Percentiles rank a stretch among this genome's conserved stretches.
Evolutionary conservation across 2,113 vertebrate species (phyloP).

Genomic region (Myxocyprinus asiaticus): DNA sequence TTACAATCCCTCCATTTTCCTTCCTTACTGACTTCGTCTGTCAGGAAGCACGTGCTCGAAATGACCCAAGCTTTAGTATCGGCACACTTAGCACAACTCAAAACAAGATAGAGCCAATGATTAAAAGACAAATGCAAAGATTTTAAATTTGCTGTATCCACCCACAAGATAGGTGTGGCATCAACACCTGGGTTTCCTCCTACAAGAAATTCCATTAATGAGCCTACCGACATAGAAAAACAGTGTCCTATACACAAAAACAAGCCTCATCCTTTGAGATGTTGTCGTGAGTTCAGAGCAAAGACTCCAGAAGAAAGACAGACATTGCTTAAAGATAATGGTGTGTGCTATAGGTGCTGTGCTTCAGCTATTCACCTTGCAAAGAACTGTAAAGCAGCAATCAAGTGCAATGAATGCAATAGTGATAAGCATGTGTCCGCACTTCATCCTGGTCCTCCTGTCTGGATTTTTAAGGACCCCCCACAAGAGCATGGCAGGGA

Average conservation of each 20-base stretch:
- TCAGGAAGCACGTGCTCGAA: conserved; percentile 8
- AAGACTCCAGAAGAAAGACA: neutral
- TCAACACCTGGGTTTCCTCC: neutral
- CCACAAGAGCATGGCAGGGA: neutral
- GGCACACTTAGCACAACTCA: neutral
- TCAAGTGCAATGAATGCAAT: neutral
- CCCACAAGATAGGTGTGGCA: neutral
- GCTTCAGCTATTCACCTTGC: neutral
- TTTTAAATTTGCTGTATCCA: neutral
- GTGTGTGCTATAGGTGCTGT: neutral
- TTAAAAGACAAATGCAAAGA: neutral
- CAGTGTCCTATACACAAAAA: neutral
- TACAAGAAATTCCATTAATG: neutral
- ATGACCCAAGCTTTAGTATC: conserved; percentile 18
- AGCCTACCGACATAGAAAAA: neutral
- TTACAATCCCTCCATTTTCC: conserved; percentile 22
- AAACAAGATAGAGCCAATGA: neutral
- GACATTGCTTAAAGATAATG: neutral
- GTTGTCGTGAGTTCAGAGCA: neutral
- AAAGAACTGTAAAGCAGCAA: neutral
- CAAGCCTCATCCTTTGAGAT: conserved; percentile 1
- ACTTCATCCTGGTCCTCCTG: neutral
- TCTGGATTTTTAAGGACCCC: neutral
- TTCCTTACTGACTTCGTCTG: conserved; percentile 19
- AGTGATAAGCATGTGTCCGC: neutral